Percentiles rank a stretch among this genome's conserved stretches.
phyloP scores from a whole-genome alignment of 1,140 invertebrate species.

The Anoplolepis gracilipes region DNA sequence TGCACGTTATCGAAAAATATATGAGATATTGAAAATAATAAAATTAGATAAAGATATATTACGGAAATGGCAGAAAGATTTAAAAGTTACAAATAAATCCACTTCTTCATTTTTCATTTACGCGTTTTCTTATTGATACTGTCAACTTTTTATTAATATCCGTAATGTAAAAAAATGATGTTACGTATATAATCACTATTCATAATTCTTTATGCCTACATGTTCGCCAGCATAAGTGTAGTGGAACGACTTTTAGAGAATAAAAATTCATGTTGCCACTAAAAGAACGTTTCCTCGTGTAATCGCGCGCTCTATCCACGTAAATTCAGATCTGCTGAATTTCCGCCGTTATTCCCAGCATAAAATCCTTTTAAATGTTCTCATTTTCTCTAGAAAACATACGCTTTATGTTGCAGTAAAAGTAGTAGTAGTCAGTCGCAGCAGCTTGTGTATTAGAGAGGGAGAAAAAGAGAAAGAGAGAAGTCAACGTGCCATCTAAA shows the following conservation, averaged over 20 bases:
- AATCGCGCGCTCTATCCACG: constrained; percentile 39
- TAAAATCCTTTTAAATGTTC: constrained; percentile 55
- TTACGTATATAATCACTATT: background rate
- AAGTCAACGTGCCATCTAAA: constrained; percentile 31
- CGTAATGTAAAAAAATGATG: background rate
- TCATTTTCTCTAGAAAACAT: constrained; percentile 47
- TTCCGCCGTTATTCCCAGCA: constrained; percentile 43
- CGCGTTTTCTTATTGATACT: background rate
- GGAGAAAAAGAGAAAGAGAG: background rate
- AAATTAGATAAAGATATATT: background rate
- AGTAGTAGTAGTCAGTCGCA: constrained; percentile 26
- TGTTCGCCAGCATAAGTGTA: background rate
- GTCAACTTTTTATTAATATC: background rate
- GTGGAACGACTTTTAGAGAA: constrained; percentile 28
- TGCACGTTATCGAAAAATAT: too few species aligned
- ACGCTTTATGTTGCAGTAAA: constrained; percentile 42
- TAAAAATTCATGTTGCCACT: constrained; percentile 57
- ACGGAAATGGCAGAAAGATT: background rate
- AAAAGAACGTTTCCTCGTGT: constrained; percentile 48
- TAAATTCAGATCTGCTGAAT: constrained; percentile 56
- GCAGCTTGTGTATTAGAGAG: too few species aligned
- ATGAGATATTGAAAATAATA: constrained; percentile 6
- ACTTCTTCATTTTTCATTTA: background rate
- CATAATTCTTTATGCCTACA: background rate
- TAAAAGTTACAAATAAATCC: background rate